These are phyloP conservation scores for Himalopsyche phryganea DNA, from an alignment of 1,140 invertebrate genomes.

Conservation along the genomic window DNA sequence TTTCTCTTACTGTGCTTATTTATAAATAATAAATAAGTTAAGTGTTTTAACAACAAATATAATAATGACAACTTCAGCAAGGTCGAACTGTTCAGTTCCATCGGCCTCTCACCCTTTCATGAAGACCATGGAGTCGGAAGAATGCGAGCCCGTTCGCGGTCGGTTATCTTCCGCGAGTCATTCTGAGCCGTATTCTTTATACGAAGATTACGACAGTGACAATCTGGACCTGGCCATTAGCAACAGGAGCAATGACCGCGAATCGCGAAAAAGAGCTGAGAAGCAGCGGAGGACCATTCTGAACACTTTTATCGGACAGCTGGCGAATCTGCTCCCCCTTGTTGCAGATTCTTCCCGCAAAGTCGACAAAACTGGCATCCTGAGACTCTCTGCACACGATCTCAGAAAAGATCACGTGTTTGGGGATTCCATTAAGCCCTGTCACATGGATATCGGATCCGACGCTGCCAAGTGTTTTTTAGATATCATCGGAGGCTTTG, in stretches of 20 bases:
- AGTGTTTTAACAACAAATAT: no score
- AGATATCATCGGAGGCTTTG: constrained; percentile 65
- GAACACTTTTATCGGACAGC: constrained; percentile 79
- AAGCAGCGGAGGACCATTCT: constrained; percentile 87
- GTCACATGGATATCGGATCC: constrained; percentile 45
- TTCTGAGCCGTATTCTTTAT: constrained; percentile 2
- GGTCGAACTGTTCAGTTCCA: neutral
- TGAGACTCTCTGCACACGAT: constrained; percentile 79
- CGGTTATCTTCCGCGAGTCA: neutral
- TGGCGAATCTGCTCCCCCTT: constrained; percentile 78
- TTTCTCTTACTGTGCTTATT: no score
- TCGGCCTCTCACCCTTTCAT: neutral
- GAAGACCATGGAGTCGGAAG: neutral
- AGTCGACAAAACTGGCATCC: constrained; percentile 86
- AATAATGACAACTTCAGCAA: constrained; percentile 13
- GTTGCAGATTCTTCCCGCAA: constrained; percentile 76
- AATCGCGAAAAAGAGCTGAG: constrained; percentile 80
- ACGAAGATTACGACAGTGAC: constrained; percentile 11
- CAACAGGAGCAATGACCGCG: constrained; percentile 61
- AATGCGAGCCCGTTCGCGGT: neutral
- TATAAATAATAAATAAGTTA: no score
- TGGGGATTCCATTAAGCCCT: constrained; percentile 50
- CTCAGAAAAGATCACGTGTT: constrained; percentile 59
- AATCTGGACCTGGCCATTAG: neutral
- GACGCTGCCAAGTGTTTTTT: constrained; percentile 51